Conservation (phyloP, 2,888 invertebrate species). For the Cosmia trapezina region DNA sequence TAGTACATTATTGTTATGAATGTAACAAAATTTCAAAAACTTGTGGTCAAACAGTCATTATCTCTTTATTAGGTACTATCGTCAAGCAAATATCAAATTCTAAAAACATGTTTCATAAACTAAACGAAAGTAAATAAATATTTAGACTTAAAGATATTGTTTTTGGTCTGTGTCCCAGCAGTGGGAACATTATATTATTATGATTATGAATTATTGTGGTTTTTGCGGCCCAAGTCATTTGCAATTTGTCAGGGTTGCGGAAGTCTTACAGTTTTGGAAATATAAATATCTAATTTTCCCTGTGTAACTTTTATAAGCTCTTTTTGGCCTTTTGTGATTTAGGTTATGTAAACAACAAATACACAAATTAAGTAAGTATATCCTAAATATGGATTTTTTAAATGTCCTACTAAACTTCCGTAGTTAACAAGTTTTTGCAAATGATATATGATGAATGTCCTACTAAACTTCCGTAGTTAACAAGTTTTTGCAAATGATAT, state of each 20-base stretch:
- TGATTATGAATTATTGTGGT: slow-evolving; percentile 17
- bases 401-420: slow-evolving; percentile 11
- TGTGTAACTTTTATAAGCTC: neutral
- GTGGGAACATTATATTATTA: no score
- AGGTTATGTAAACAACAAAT: slow-evolving; percentile 3
- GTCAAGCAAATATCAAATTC: neutral
- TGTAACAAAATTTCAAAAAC: neutral
- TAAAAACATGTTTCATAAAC: slow-evolving; percentile 32
- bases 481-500: slow-evolving; percentile 10
- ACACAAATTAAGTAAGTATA: neutral
- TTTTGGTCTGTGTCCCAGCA: no score
- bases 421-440: slow-evolving; percentile 5
- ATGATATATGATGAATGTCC: neutral
- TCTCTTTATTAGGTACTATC: neutral
- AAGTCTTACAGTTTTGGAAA: slow-evolving; percentile 25
- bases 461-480: slow-evolving; percentile 4
- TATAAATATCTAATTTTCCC: neutral
- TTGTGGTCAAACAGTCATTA: neutral
- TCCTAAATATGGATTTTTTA: neutral
- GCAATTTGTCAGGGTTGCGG: slow-evolving; percentile 35
- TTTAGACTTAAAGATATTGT: slow-evolving; percentile 17
- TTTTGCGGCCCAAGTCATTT: slow-evolving; percentile 49
- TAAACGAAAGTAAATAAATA: slow-evolving; percentile 42
- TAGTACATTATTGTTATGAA: neutral
- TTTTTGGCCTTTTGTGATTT: neutral